Base-by-base conservation (phyloP, 1,140 invertebrate genomes). In the Scylla paramamosain region DNA sequence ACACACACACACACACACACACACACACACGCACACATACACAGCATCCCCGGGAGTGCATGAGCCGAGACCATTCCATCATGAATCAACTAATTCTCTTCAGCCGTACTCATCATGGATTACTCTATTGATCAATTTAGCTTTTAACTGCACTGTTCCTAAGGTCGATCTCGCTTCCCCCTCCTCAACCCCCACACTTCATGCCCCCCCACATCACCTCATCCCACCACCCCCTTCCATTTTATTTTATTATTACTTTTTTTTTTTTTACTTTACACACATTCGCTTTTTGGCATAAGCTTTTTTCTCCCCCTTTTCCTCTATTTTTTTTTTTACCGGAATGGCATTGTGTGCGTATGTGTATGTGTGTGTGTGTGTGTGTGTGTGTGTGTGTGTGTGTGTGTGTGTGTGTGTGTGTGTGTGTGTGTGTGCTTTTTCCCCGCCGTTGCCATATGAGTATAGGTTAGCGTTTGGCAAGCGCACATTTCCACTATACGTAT, bases 401-500 rank as follows among this genome's bases (percentile, higher is more conserved):
- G 29, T 82, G 77, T 92, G 31, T 82, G 39, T 92, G 77, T 83
- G 91, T 82, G 77, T 92, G 91, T 83, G 77, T 92, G 91, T 92
- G 91, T 82, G 16, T 82, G 25, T 82, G 29, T 83, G 67, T 77
- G 67, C 67, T 77, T 25, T n/a, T 77, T 77, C n/a, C 67, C 12
- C 29, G 12, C 39, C 39, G 28, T 46, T 31, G 28, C 31, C 45
- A 88, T 92, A 67, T 92, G 91, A 67, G 48, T 92, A 77, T 82
- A 92, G 59, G 91, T 82, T 92, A 92, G 77, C 77, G 77, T 92
- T 92, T 45, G 91, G 32, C 91, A 83, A 82, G 20, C 52, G 39
- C 83, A 93, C 92, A 83, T 93, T 59, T 92, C 67, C 67, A 45
- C 6, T 92, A 92, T 83, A 83, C 83, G 92, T 93, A 83, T 92